Percentiles rank a stretch among this genome's conserved stretches.
These are phyloP conservation scores for Unio delphinus DNA, from an alignment of 2,888 invertebrate species.

Conservation along the genomic window DNA sequence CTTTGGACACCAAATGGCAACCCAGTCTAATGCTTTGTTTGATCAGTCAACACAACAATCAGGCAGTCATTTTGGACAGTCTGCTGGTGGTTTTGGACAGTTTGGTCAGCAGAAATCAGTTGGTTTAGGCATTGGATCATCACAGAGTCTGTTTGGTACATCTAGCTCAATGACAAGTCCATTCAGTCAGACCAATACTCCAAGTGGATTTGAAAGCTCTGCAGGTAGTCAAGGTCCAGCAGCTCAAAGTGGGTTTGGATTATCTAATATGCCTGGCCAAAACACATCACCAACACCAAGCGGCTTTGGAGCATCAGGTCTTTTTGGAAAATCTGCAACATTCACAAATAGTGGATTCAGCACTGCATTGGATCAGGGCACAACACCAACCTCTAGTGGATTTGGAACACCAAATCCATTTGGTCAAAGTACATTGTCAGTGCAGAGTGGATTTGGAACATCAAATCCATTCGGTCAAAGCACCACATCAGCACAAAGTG, in stretches of 20 bases:
- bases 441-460: constrained; percentile 7
- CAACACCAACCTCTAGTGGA: no score
- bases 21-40: constrained; percentile 4
- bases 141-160: no score
- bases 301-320: no score
- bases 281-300: no score
- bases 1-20: constrained; percentile 4
- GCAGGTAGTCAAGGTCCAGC: constrained; percentile 6
- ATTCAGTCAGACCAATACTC: constrained; percentile 1
- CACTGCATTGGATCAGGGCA: no score
- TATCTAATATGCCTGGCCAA: no score
- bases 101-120: constrained; percentile 10
- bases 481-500: not conserved
- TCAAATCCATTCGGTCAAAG: constrained; percentile 1
- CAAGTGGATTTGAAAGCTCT: not conserved
- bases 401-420: constrained; percentile 12
- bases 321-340: no score
- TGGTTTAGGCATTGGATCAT: not conserved
- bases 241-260: no score
- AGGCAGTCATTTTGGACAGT: constrained; percentile 2
- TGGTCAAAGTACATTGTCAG: constrained; percentile 6
- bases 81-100: constrained; percentile 1
- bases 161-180: not conserved
- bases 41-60: constrained; percentile 4
- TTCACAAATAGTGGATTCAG: no score